Evolutionary conservation across 2,797 vertebrate species (phyloP).

Genomic region (Leptoclinus maculatus): DNA sequence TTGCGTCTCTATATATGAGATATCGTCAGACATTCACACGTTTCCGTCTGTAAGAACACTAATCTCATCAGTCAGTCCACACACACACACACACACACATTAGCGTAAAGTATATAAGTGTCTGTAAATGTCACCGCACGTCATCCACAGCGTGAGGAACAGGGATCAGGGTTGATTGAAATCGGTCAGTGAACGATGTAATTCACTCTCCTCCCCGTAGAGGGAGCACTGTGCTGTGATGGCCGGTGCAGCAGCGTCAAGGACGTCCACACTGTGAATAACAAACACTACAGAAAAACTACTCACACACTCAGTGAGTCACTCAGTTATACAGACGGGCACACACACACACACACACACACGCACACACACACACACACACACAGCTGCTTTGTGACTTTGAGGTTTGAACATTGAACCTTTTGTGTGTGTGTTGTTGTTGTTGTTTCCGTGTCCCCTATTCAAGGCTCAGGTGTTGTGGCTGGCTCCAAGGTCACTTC

Average conservation of each 20-base stretch:
- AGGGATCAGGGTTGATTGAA: conserved; percentile 49
- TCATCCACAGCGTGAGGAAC: conserved; percentile 16
- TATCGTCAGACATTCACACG: conserved; percentile 27
- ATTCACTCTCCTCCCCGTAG: conserved; percentile 74
- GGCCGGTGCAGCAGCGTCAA: conserved; percentile 69
- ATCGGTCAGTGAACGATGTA: conserved; percentile 49
- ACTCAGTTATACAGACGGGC: conserved; percentile 25
- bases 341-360: not conserved
- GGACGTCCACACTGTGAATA: conserved; percentile 78
- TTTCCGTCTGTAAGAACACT: conserved; percentile 23
- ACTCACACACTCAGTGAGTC: conserved; percentile 52
- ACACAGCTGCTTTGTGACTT: conserved; percentile 44
- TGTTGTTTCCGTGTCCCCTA: conserved; percentile 27
- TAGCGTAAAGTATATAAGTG: not conserved
- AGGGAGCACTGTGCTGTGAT: conserved; percentile 71
- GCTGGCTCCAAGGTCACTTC: conserved; percentile 73
- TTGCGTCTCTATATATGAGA: conserved; percentile 24
- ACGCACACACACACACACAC: not conserved
- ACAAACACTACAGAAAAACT: conserved; percentile 69
- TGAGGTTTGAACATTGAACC: conserved; percentile 47
- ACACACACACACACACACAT: not conserved
- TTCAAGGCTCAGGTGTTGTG: conserved; percentile 47
- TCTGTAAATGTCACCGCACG: conserved; percentile 45
- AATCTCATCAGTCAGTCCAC: conserved; percentile 33
- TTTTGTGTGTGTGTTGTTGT: conserved; percentile 24